These are phyloP conservation scores for Baronia brevicornis DNA, from an alignment of 2,888 invertebrate species.

Conservation along the genomic window DNA sequence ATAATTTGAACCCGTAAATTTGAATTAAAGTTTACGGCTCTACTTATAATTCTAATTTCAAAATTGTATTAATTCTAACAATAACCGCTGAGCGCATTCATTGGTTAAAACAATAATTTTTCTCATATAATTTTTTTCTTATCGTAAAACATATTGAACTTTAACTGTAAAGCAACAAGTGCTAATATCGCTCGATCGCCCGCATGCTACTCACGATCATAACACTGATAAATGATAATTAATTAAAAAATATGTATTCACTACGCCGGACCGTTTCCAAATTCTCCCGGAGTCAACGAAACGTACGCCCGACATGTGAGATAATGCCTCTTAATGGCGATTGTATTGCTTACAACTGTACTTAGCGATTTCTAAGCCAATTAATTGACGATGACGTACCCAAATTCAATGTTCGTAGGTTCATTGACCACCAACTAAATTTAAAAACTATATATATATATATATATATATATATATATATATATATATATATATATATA, in stretches of 20 bases:
- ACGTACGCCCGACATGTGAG: slow-evolving; percentile 34
- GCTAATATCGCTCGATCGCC: slow-evolving; percentile 23
- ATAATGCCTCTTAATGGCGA: slow-evolving; percentile 6
- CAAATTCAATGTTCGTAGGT: too few species aligned
- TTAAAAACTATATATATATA: too few species aligned
- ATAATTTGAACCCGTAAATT: slow-evolving; percentile 52
- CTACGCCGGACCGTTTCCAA: slow-evolving; percentile 57
- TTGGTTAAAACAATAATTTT: slow-evolving; percentile 61
- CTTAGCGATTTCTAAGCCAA: slow-evolving; percentile 2
- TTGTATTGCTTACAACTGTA: slow-evolving; percentile 5
- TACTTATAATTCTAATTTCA: slow-evolving; percentile 56
- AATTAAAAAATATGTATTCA: slow-evolving; percentile 63
- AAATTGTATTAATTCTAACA: slow-evolving; percentile 61
- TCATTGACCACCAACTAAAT: slow-evolving; percentile 1
- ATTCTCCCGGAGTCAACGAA: slow-evolving; percentile 58
- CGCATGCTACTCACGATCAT: slow-evolving; percentile 23
- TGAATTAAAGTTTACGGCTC: slow-evolving; percentile 57
- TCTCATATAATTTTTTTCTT: slow-evolving; percentile 46
- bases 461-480: too few species aligned
- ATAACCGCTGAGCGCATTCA: slow-evolving; percentile 53
- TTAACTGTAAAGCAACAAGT: slow-evolving; percentile 27
- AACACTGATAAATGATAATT: slow-evolving; percentile 54
- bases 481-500: too few species aligned
- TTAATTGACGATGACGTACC: too few species aligned
- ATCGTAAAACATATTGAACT: slow-evolving; percentile 25